Base-by-base conservation (phyloP, 2,888 invertebrate species). In the Synanthedon vespiformis region DNA sequence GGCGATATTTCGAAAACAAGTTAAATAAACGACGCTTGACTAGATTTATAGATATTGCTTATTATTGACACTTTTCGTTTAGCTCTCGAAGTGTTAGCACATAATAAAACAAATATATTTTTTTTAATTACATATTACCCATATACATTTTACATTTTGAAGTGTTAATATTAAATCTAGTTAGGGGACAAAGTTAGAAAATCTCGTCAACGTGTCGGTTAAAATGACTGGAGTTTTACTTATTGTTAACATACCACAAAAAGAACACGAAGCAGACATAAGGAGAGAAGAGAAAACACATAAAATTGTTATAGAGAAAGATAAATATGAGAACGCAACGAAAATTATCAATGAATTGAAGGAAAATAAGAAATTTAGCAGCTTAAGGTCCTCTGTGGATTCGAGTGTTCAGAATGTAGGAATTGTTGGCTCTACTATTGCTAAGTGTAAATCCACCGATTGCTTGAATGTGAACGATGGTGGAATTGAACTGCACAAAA, bases 181-280 rank as follows among this genome's bases (percentile, higher is more conserved):
- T 10, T 34, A 8, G 1, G 27, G 1, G 10, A 10, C 0, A 34
- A 34, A 10, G 10, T 34, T 34, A 34, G 2, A 34, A 10, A 8
- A 34, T 34, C 10, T 34, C 34, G 1, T 8, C 10, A 34, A 34
- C 8, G 34, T 34, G 1, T 10, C 8, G 6, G 3, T n/a, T 34
- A 50, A 12, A 10, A 89, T 90, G 89, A 76, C 89, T 10, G 89
- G 90, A 40, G 88, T 89, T n/a, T 68, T 90, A 47, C 89, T 91
- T 58, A 80, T 90, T 40, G 83, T 91, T 12, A 89, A 84, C 57
- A 83, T 91, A 16, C 91, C 90, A 4, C 85, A 84, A 22, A 87
- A 83, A 54, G 79, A 77, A 53, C 73, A 88, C 59, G 90, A 91
- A 68, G 66, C 71, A 48, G 69, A 70, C 55, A 57, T 75, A 54